Base-by-base conservation (phyloP, 2,113 vertebrate species). In the Bos taurus region DNA sequence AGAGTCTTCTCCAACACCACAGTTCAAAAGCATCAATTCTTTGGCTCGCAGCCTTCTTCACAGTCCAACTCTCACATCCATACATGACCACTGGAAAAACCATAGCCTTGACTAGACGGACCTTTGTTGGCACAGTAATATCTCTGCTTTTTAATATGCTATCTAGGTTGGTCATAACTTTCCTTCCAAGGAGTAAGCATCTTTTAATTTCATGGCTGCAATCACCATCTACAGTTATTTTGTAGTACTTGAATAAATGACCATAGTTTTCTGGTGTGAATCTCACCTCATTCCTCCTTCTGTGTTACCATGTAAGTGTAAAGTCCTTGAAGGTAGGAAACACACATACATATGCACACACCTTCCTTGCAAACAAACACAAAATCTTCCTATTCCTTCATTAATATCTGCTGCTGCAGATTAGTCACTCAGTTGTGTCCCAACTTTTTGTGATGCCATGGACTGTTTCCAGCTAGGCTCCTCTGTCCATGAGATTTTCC, bases 21-120 rank as follows among this genome's bases (percentile, higher is more conserved):
- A 60, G 1, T 60, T 60, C 59, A 60, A 60, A 60, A 6, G 57
- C 26, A 60, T 60, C 1, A 13, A 28, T 12, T 60, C 59, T 60
- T 60, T 1, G 0, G 59, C 0, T 0, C 26, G 28, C 26, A 60
- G 59, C 59, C 2, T 60, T 30, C 59, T 60, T 60, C 59, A 60
- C 59, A 14, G 12, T 60, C 59, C 59, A 6, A 14, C 12, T 60
- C 2, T 60, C 59, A 30, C 59, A 60, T 60, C 59, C 59, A 60
- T 60, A 60, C 59, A 60, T 30, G 59, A 30, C 11, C 5, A 28
- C 59, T 0, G 59, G 59, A 60, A 30, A 60, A 30, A 60, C 26
- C 12, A 60, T 30, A 60, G 2, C 59, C 2, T 60, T 60, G 59
- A 60, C 26, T 60, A 60, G 59, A 14, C 0, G 2, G 25, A 59